Evolutionary conservation across 2,113 vertebrate genomes (phyloP).

Genomic region (Python bivittatus): DNA sequence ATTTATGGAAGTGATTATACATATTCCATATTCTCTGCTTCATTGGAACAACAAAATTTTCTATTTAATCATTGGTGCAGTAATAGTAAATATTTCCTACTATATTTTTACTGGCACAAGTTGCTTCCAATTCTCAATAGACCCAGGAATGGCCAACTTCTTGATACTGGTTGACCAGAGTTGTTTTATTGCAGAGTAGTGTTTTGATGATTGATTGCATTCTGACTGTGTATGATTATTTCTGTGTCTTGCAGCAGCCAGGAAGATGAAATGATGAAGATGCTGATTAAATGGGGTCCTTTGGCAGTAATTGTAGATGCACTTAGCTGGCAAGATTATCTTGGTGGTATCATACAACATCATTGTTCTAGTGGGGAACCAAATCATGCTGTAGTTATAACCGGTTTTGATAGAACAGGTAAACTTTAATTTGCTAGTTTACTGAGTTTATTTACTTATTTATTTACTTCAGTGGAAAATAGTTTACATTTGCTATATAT

Average conservation of each 20-base stretch:
- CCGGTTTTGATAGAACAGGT: conserved; percentile 89
- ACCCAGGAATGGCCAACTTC: not conserved
- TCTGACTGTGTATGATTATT: not conserved
- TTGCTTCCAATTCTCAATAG: not conserved
- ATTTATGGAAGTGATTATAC: not conserved
- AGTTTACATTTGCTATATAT: not conserved
- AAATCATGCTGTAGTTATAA: conserved; percentile 89
- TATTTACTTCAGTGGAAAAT: not conserved
- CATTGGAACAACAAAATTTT: not conserved
- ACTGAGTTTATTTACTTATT: not conserved
- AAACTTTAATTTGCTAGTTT: conserved; percentile 12
- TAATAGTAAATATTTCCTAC: not conserved
- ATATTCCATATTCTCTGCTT: not conserved
- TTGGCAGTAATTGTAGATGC: conserved; percentile 87
- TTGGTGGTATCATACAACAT: conserved; percentile 91
- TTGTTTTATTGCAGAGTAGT: not conserved
- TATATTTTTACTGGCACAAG: not conserved
- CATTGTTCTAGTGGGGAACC: conserved; percentile 89
- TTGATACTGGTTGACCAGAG: not conserved
- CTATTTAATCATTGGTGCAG: not conserved
- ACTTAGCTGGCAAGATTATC: conserved; percentile 94
- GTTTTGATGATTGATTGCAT: not conserved
- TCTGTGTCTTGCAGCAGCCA: conserved; percentile 70
- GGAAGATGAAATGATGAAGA: conserved; percentile 85
- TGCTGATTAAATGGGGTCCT: conserved; percentile 82